phyloP scores from a whole-genome alignment of 2,113 vertebrate genomes.

The Pituophis catenifer region DNA sequence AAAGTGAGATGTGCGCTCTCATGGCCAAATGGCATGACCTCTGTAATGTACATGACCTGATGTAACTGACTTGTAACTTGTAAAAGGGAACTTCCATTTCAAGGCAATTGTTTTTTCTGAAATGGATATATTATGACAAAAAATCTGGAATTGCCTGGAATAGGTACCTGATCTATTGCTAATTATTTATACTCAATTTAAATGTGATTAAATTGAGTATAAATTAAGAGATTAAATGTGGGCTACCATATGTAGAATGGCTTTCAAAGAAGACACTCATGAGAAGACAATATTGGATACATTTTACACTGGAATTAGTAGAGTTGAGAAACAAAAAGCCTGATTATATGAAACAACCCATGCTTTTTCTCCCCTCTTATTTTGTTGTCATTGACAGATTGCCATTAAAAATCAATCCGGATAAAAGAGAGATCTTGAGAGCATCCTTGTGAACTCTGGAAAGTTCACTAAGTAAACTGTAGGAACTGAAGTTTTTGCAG shows the following conservation, averaged over 20 bases:
- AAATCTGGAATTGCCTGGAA: not conserved
- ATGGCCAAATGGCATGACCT: not conserved
- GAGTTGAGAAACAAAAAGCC: not conserved
- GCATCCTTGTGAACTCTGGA: too few relatives aligned
- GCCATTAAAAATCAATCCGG: too few relatives aligned
- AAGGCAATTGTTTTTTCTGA: not conserved
- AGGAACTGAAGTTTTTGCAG: too few relatives aligned
- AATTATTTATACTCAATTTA: not conserved
- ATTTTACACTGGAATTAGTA: not conserved
- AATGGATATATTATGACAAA: not conserved
- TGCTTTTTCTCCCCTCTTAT: not conserved
- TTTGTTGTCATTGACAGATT: not conserved
- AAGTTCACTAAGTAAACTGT: too few relatives aligned
- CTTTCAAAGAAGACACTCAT: not conserved
- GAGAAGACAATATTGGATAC: not conserved
- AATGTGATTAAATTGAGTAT: not conserved
- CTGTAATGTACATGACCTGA: too few relatives aligned
- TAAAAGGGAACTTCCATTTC: not conserved
- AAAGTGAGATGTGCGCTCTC: not conserved
- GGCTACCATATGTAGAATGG: not conserved
- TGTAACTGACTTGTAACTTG: not conserved
- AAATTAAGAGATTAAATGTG: not conserved
- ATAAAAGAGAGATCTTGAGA: too few relatives aligned
- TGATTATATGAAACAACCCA: not conserved
- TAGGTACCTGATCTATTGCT: not conserved